These are phyloP conservation scores for Dicrurus megarhynchus DNA, from an alignment of 2,113 vertebrate species.

Conservation along the genomic window DNA sequence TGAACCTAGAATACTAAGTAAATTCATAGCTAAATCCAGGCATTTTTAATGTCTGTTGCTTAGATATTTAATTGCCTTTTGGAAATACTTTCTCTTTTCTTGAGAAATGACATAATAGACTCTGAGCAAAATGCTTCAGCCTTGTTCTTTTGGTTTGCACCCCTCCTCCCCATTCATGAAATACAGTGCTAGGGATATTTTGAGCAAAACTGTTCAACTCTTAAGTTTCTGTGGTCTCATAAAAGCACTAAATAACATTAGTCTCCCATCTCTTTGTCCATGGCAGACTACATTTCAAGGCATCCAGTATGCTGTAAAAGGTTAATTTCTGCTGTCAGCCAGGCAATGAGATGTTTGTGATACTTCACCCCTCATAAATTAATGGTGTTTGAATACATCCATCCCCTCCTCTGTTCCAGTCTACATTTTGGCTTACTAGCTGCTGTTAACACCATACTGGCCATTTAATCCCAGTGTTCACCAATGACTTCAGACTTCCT, in stretches of 20 bases:
- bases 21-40: background rate
- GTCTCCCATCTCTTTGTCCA: background rate
- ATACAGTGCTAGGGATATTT: background rate
- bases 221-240: background rate
- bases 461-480: background rate
- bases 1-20: background rate
- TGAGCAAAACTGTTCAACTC: background rate
- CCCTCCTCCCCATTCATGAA: background rate
- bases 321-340: background rate
- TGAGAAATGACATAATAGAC: background rate
- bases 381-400: background rate
- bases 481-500: background rate
- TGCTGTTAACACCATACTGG: background rate
- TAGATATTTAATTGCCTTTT: background rate
- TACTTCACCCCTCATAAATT: background rate
- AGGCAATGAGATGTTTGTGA: background rate
- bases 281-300: background rate
- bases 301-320: background rate
- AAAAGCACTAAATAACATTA: background rate
- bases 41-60: background rate
- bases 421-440: background rate
- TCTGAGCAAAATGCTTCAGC: background rate
- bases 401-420: background rate
- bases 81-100: background rate
- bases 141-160: background rate